These are phyloP conservation scores for Diprion similis DNA, from an alignment of 1,140 invertebrate genomes.

Conservation along the genomic window DNA sequence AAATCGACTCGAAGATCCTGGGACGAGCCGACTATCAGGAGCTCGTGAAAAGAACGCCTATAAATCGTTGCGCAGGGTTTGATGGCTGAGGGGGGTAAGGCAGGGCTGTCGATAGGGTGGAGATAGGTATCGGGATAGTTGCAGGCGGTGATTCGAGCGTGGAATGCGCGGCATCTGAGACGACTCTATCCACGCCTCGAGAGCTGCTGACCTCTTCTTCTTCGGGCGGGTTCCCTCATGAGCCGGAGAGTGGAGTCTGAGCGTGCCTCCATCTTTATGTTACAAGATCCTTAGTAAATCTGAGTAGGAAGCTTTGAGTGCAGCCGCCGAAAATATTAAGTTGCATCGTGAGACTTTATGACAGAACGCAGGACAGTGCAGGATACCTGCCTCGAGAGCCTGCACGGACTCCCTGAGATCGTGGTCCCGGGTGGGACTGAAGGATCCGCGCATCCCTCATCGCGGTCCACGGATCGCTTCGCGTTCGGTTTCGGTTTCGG, in stretches of 20 bases:
- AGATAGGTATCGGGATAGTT: constrained; percentile 47
- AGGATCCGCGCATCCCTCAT: background rate
- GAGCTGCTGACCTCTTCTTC: background rate
- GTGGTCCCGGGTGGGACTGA: background rate
- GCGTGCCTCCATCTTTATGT: constrained; percentile 38
- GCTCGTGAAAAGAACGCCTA: background rate
- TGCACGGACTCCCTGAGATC: background rate
- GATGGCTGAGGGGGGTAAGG: constrained; percentile 28
- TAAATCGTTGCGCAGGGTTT: background rate
- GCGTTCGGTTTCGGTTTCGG: constrained; percentile 23
- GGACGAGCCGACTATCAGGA: constrained; percentile 13
- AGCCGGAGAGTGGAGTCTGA: background rate
- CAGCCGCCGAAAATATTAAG: constrained; percentile 47
- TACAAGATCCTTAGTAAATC: constrained; percentile 41
- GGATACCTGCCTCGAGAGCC: background rate
- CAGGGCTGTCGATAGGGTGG: constrained; percentile 51
- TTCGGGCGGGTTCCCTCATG: background rate
- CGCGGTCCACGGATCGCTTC: constrained; percentile 4
- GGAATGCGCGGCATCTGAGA: constrained; percentile 38
- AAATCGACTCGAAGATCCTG: constrained; percentile 21
- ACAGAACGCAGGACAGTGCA: constrained; percentile 32
- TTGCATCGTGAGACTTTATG: constrained; percentile 41
- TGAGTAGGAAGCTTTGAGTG: constrained; percentile 37
- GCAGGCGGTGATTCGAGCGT: constrained; percentile 39
- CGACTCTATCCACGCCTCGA: constrained; percentile 47